phyloP scores from a whole-genome alignment of 2,888 invertebrate species.

The Siphonodentalium dalli region DNA sequence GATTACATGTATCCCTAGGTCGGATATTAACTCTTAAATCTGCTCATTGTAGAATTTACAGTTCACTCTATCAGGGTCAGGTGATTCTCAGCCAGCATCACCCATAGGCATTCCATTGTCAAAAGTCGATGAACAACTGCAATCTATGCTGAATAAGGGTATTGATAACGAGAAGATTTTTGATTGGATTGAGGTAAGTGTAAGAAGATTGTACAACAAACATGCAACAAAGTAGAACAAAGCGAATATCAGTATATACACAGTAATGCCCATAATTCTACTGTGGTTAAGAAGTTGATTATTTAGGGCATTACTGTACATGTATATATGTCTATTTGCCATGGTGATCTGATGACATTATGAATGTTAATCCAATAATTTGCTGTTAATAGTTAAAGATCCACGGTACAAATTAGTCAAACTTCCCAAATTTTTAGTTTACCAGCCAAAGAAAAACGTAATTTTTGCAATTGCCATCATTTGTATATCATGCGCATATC shows the following conservation, averaged over 20 bases:
- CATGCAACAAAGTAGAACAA: too few relatives aligned
- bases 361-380: too few relatives aligned
- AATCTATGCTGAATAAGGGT: constrained; percentile 36
- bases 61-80: constrained; percentile 50
- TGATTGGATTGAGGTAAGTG: constrained; percentile 74
- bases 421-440: too few relatives aligned
- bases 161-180: constrained; percentile 64
- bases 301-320: background rate
- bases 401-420: too few relatives aligned
- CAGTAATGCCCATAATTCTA: too few relatives aligned
- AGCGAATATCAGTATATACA: too few relatives aligned
- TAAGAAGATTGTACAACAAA: too few relatives aligned
- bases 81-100: constrained; percentile 37
- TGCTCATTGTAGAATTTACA: constrained; percentile 49
- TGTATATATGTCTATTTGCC: background rate
- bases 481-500: too few relatives aligned
- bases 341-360: background rate
- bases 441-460: too few relatives aligned
- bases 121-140: constrained; percentile 40
- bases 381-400: too few relatives aligned
- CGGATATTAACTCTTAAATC: background rate
- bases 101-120: constrained; percentile 42
- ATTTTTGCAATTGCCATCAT: too few relatives aligned
- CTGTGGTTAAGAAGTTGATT: too few relatives aligned
- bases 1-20: background rate